phyloP scores from a whole-genome alignment of 2,797 vertebrate species.

The Rachycentron canadum region DNA sequence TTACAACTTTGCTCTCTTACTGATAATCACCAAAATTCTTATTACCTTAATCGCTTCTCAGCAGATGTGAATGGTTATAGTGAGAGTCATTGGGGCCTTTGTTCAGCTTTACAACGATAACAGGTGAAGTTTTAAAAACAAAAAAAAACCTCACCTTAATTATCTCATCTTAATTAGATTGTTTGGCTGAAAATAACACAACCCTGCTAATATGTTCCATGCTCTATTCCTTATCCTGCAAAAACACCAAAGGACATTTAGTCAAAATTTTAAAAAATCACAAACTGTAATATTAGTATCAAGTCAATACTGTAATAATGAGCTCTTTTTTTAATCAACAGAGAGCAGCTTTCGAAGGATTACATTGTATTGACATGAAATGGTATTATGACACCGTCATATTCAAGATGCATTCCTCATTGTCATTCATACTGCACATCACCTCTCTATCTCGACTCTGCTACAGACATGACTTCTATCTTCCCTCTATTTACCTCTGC shows the following conservation, averaged over 20 bases:
- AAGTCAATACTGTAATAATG: neutral
- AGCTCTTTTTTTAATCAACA: neutral
- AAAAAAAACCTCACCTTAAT: neutral
- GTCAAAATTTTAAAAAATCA: neutral
- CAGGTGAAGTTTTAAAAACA: neutral
- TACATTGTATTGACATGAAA: neutral
- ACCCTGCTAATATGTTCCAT: neutral
- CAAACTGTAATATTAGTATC: neutral
- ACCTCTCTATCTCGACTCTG: slow-evolving; percentile 2
- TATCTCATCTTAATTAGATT: neutral
- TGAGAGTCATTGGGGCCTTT: neutral
- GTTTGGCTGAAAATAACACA: neutral
- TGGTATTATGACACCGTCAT: neutral
- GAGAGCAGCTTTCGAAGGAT: slow-evolving; percentile 24
- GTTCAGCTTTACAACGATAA: neutral
- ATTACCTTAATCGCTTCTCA: neutral
- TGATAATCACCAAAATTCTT: neutral
- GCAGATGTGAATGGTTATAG: neutral
- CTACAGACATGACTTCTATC: slow-evolving; percentile 21
- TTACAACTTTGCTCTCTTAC: neutral
- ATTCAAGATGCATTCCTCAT: slow-evolving; percentile 15
- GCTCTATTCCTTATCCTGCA: neutral
- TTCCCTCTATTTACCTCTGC: slow-evolving; percentile 24
- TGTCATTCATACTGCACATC: slow-evolving; percentile 23
- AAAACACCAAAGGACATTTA: too few species aligned